These are phyloP conservation scores for Epinotia bilunana DNA, from an alignment of 2,888 invertebrate species.

Conservation along the genomic window DNA sequence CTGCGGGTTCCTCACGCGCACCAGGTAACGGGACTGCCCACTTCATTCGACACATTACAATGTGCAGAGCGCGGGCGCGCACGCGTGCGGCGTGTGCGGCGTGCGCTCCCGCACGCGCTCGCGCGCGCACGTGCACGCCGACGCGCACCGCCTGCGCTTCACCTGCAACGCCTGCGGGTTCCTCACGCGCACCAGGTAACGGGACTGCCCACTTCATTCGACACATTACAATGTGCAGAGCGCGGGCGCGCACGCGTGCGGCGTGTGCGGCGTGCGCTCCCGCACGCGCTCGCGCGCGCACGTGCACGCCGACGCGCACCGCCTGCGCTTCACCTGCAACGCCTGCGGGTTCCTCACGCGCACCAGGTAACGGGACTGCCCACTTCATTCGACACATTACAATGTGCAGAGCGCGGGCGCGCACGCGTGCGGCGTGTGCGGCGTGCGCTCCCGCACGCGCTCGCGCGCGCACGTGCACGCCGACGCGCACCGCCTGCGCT, in stretches of 20 bases:
- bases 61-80: slow-evolving; percentile 29
- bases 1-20: slow-evolving; percentile 36
- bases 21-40: slow-evolving; percentile 16
- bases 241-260: slow-evolving; percentile 36
- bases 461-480: slow-evolving; percentile 40
- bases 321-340: slow-evolving; percentile 38
- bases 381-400: too few species aligned
- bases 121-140: slow-evolving; percentile 40
- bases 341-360: slow-evolving; percentile 34
- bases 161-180: slow-evolving; percentile 38
- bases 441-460: slow-evolving; percentile 31
- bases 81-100: slow-evolving; percentile 32
- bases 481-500: slow-evolving; percentile 41
- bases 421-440: slow-evolving; percentile 36
- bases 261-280: slow-evolving; percentile 38
- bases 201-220: too few species aligned
- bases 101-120: slow-evolving; percentile 35
- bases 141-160: slow-evolving; percentile 42
- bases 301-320: slow-evolving; percentile 43
- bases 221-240: background rate
- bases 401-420: slow-evolving; percentile 23
- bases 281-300: slow-evolving; percentile 30
- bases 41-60: too few species aligned
- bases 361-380: slow-evolving; percentile 20
- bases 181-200: slow-evolving; percentile 37